Conservation (phyloP, 2,888 invertebrate species). For the Dryadula phaetusa region DNA sequence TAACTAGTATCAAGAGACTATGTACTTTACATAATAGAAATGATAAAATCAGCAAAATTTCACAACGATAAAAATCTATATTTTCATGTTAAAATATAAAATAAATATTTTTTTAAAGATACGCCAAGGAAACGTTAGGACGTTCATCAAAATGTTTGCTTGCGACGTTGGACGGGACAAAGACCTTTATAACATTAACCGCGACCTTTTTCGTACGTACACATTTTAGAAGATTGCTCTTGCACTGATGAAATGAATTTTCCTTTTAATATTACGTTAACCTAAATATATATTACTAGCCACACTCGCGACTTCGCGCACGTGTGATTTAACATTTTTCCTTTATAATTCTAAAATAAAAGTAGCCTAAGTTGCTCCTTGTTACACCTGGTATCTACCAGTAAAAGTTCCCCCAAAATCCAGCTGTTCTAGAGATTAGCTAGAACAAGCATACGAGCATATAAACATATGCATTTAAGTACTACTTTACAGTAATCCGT, state of each 20-base stretch:
- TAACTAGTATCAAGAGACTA: no score
- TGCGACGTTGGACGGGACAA: conserved; percentile 24
- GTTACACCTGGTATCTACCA: no score
- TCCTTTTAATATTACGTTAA: conserved; percentile 8
- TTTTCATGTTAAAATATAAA: neutral
- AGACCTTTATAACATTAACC: conserved; percentile 37
- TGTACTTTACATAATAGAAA: neutral
- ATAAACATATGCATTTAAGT: no score
- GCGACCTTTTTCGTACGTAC: conserved; percentile 27
- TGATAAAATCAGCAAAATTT: neutral
- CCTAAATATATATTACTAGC: neutral
- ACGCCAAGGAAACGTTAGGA: conserved; percentile 26
- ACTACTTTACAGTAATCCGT: no score
- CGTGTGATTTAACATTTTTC: no score
- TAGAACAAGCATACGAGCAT: no score
- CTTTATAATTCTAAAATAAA: no score
- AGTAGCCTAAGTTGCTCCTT: no score
- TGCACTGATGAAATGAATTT: conserved; percentile 17
- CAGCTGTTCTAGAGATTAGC: no score
- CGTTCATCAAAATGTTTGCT: conserved; percentile 35
- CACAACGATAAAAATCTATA: neutral
- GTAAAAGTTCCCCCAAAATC: no score
- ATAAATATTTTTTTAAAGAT: conserved; percentile 10
- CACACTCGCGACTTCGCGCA: no score
- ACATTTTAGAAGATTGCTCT: conserved; percentile 29